Evolutionary conservation across 2,797 vertebrate species (phyloP), one percentile per base, ranked within the genome.

Genomic region (Danio kyathit): DNA sequence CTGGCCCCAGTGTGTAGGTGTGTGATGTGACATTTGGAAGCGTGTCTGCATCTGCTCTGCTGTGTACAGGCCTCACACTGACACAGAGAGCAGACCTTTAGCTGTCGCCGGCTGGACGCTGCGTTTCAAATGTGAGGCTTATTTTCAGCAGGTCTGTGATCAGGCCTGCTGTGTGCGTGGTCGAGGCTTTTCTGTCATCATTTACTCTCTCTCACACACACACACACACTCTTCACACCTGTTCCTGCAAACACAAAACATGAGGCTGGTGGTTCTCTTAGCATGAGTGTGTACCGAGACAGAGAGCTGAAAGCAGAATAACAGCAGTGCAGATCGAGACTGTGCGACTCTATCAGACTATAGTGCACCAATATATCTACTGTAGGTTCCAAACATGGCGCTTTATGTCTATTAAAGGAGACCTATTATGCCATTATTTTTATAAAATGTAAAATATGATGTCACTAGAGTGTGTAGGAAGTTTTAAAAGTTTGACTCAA

Each of bases 1-100:
- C 49, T 9, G 65, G 49, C 71, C 79, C 79, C 63, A 46, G 16
- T 76, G 77, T 83, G 86, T 82, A 73, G 80, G 59, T 57, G 74
- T 74, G 79, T 59, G 70, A 84, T 82, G 72, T 90, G 85, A 88
- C 89, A 88, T 89, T 89, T 84, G 83, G 87, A 85, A 87, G 79
- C 76, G 74, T 80, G 64, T 81, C 76, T 83, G 21, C 82, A 79
- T 86, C 76, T 83, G 86, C 82, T 80, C 87, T 73, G 81, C 85
- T 88, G 86, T 87, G 84, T 86, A 72, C 85, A 79, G 80, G 69
- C 81, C 71, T 59, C 70, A 59, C 54, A 46, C 43, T 11, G 64
- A 66, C 10, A 29, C 29, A 1, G 29, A 29, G 29, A 29, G 29
- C 29, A 29, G 29, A 29, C 29, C 29, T 29, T 29, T 29, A 29